phyloP scores from a whole-genome alignment of 2,797 vertebrate genomes.

The Micropoecilia bifurca region DNA sequence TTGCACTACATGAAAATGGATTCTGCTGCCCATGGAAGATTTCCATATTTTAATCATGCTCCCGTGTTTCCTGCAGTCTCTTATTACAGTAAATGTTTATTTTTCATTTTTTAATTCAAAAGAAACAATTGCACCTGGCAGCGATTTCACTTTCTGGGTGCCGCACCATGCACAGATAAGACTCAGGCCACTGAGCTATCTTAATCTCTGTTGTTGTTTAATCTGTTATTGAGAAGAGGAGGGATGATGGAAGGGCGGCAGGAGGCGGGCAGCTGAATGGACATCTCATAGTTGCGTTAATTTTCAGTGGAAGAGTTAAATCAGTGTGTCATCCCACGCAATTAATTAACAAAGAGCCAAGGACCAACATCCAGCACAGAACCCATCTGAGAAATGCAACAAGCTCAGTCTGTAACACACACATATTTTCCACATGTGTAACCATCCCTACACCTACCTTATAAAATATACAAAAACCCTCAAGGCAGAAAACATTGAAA shows the following conservation, averaged over 20 bases:
- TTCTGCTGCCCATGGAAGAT: constrained; percentile 37
- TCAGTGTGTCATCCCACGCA: constrained; percentile 40
- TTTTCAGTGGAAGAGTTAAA: constrained; percentile 50
- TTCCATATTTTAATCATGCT: constrained; percentile 52
- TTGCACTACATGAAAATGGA: constrained; percentile 33
- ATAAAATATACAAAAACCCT: constrained; percentile 46
- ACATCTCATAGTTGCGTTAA: constrained; percentile 32
- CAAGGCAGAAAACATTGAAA: constrained; percentile 41
- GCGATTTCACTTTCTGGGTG: constrained; percentile 30
- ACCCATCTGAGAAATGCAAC: background rate
- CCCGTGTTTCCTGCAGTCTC: constrained; percentile 11
- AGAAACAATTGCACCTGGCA: constrained; percentile 5
- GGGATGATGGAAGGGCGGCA: constrained; percentile 1
- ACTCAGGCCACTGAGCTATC: background rate
- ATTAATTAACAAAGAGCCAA: constrained; percentile 60
- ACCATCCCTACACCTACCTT: constrained; percentile 16
- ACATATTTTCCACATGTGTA: background rate
- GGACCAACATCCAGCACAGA: constrained; percentile 13
- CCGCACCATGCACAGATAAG: constrained; percentile 5
- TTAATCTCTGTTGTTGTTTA: constrained; percentile 41
- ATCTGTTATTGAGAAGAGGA: constrained; percentile 40
- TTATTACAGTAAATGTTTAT: background rate
- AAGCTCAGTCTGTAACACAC: background rate
- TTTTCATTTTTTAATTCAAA: background rate
- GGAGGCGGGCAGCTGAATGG: background rate